phyloP scores from a whole-genome alignment of 2,888 invertebrate species.

The Spilosoma lubricipeda region DNA sequence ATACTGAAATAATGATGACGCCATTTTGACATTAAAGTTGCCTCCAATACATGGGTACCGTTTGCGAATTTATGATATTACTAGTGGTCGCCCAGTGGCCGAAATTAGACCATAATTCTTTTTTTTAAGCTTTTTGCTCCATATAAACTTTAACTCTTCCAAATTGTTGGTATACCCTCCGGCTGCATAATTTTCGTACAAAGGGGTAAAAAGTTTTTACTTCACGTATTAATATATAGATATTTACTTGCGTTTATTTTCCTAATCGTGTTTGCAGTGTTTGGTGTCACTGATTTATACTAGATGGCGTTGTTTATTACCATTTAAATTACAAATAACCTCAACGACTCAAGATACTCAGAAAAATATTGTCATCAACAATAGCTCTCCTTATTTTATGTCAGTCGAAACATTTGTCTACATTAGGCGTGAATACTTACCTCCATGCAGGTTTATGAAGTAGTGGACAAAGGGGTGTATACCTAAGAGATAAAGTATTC shows the following conservation, averaged over 20 bases:
- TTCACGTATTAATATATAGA: too few relatives aligned
- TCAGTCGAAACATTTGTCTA: not conserved
- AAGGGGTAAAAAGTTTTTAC: too few relatives aligned
- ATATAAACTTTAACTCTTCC: too few relatives aligned
- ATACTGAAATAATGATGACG: not conserved
- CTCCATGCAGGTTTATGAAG: not conserved
- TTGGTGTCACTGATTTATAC: not conserved
- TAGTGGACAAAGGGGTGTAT: not conserved
- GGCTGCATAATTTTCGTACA: too few relatives aligned
- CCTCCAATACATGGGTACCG: not conserved
- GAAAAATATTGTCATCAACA: not conserved
- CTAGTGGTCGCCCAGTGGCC: too few relatives aligned
- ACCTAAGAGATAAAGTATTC: conserved; percentile 1
- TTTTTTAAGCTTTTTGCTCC: too few relatives aligned
- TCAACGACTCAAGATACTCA: not conserved
- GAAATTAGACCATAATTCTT: too few relatives aligned
- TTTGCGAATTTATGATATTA: not conserved
- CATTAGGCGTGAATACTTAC: not conserved
- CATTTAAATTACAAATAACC: not conserved
- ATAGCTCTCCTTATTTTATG: not conserved
- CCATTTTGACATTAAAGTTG: not conserved
- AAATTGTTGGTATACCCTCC: too few relatives aligned
- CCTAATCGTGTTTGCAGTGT: not conserved
- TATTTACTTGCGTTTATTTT: not conserved
- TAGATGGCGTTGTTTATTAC: not conserved